Evolutionary conservation across 2,888 invertebrate genomes (phyloP), one percentile per base, ranked within the genome.

Genomic region (Philereme transversata): DNA sequence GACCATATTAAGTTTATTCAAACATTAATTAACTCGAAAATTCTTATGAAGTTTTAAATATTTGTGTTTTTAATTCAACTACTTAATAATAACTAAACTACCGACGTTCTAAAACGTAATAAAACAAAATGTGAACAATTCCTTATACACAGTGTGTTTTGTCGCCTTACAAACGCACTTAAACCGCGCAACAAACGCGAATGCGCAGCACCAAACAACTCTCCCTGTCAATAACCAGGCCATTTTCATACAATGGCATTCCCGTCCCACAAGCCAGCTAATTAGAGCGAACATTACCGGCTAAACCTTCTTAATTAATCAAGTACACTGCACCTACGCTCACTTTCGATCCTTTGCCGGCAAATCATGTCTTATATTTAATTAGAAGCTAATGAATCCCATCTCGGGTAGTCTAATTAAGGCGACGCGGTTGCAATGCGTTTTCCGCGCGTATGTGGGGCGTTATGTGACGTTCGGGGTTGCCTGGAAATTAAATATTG

Each of bases 341-440:
- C 46, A 73, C 83, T 83, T 82, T 83, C 82, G 79, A 78, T 82
- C 83, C 79, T 33, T 50, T 45, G 44, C 44, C 44, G 50, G 56
- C 22, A 82, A 86, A 83, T 84, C 87, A 83, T 86, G 88, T 82
- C 78, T 77, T 79, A 81, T 82, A 82, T 84, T 86, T 88, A 88
- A 88, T 88, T 88, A 78, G 86, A 74, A 72, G 75, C 78, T 88
- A 88, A 88, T 88, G 84, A 88, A 88, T 83, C 77, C 88, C 87
- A 83, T 87, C 82, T 81, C 78, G 73, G 86, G 85, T 35, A 35
- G 47, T 73, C 83, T 83, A 84, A 87, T 87, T 86, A 86, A 86
- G 34, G 34, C 47, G 47, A 35, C 34, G 34, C 35, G 47, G 34
- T 47, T n/a, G 5, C 47, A 43, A 5, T n/a, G 46, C 33, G 46